A percentile compares a stretch with the other conserved stretches of the same genome.
These are phyloP conservation scores for Scartelaos histophorus DNA, from an alignment of 2,113 vertebrate genomes.

Conservation along the genomic window DNA sequence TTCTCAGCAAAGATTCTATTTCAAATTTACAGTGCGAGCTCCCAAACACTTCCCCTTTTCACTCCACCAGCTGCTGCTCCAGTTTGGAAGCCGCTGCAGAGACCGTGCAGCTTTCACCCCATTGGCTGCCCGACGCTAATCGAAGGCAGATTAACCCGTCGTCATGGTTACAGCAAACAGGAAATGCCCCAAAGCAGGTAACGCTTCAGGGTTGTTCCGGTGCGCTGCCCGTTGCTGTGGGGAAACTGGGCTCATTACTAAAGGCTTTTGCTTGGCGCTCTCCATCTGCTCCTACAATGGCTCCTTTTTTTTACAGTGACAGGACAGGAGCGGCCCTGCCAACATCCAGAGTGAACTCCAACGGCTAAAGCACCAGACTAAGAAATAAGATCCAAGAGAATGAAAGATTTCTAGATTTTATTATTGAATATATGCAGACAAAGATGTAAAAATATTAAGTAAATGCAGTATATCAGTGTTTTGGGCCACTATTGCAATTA, in stretches of 20 bases:
- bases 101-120: slow-evolving; percentile 13
- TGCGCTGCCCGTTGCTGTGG: slow-evolving; percentile 33
- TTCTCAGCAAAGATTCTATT: slow-evolving; percentile 4
- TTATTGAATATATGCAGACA: neutral
- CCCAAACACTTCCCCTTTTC: slow-evolving; percentile 28
- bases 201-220: slow-evolving; percentile 48
- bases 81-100: slow-evolving; percentile 48
- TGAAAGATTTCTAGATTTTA: neutral
- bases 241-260: slow-evolving; percentile 48
- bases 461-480: neutral
- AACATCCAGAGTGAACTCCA: slow-evolving; percentile 16
- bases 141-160: slow-evolving; percentile 63
- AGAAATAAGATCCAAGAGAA: neutral
- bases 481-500: neutral
- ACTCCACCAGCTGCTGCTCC: slow-evolving; percentile 61
- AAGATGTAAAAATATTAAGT: neutral
- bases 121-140: slow-evolving; percentile 48
- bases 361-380: neutral
- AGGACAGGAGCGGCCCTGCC: slow-evolving; percentile 11
- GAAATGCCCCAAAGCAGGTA: slow-evolving; percentile 74
- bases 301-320: slow-evolving; percentile 30
- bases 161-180: slow-evolving; percentile 72
- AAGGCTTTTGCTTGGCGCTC: slow-evolving; percentile 32
- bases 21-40: slow-evolving; percentile 20
- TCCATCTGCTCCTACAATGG: slow-evolving; percentile 62